These are phyloP conservation scores for Gila robusta DNA, from an alignment of 2,797 vertebrate species.

Conservation along the genomic window DNA sequence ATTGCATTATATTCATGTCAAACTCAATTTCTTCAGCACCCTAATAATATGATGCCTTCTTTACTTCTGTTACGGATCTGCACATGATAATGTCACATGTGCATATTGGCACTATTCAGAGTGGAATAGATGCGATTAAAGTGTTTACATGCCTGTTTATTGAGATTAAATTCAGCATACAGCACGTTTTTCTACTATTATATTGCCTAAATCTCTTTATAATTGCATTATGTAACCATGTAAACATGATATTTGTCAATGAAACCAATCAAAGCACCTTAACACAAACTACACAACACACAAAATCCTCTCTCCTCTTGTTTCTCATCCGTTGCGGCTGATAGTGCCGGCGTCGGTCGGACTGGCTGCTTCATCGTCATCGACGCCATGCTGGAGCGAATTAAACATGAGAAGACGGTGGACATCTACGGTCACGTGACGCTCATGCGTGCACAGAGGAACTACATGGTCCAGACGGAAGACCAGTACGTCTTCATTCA, in stretches of 20 bases:
- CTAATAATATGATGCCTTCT: not conserved
- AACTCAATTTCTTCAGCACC: not conserved
- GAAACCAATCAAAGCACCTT: not conserved
- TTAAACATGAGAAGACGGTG: slow-evolving; percentile 99
- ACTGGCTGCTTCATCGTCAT: slow-evolving; percentile 99
- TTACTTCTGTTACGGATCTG: not conserved
- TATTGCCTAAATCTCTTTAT: not conserved
- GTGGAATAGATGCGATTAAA: not conserved
- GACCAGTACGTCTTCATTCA: slow-evolving; percentile 99
- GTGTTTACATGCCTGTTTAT: not conserved
- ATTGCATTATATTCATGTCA: not conserved
- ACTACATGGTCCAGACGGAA: slow-evolving; percentile 99
- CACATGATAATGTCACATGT: not conserved
- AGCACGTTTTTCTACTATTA: not conserved
- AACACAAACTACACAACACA: not conserved
- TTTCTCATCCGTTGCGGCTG: slow-evolving; percentile 33
- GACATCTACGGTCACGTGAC: slow-evolving; percentile 99
- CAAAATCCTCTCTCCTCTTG: not conserved
- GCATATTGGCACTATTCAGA: not conserved
- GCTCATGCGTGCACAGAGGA: slow-evolving; percentile 98
- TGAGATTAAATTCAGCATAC: not conserved
- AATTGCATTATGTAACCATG: not conserved
- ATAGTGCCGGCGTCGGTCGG: slow-evolving; percentile 94
- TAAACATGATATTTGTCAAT: not conserved
- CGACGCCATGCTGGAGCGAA: slow-evolving; percentile 98